Percentiles rank a stretch among this genome's conserved stretches.
Evolutionary conservation across 1,140 invertebrate species (phyloP).

Genomic region (Trissolcus basalis): DNA sequence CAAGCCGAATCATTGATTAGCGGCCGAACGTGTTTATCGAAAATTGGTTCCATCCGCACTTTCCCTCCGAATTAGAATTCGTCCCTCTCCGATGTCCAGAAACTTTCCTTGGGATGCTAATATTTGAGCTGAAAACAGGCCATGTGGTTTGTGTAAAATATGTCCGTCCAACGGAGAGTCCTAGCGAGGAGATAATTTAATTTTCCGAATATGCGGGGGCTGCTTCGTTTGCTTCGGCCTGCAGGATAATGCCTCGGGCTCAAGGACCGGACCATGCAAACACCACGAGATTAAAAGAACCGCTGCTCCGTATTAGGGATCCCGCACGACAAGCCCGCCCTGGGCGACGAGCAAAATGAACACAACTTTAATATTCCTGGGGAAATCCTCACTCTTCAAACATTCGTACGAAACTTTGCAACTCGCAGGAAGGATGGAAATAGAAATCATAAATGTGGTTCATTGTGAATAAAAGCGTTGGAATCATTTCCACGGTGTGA

Average conservation of each 20-base stretch:
- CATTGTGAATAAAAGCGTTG: background rate
- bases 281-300: conserved; percentile 74
- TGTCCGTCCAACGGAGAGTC: too few species aligned
- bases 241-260: conserved; percentile 35
- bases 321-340: conserved; percentile 53
- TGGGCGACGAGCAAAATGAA: conserved; percentile 44
- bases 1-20: conserved; percentile 43
- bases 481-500: background rate
- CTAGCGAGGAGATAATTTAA: conserved; percentile 65
- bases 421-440: too few species aligned
- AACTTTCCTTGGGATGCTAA: too few species aligned
- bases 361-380: conserved; percentile 57
- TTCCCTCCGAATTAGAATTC: too few species aligned
- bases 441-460: background rate
- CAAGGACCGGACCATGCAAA: conserved; percentile 68
- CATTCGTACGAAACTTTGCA: conserved; percentile 12
- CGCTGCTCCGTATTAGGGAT: conserved; percentile 58
- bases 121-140: conserved; percentile 1
- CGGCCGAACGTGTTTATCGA: conserved; percentile 25
- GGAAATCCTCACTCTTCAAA: background rate
- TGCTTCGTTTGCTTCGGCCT: conserved; percentile 62
- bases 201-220: conserved; percentile 64
- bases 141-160: conserved; percentile 41
- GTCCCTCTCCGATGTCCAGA: too few species aligned
- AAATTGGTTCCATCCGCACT: background rate